A percentile compares a stretch with the other conserved stretches of the same genome.
These are phyloP conservation scores for Aplochiton taeniatus DNA, from an alignment of 2,797 vertebrate species.

Conservation along the genomic window DNA sequence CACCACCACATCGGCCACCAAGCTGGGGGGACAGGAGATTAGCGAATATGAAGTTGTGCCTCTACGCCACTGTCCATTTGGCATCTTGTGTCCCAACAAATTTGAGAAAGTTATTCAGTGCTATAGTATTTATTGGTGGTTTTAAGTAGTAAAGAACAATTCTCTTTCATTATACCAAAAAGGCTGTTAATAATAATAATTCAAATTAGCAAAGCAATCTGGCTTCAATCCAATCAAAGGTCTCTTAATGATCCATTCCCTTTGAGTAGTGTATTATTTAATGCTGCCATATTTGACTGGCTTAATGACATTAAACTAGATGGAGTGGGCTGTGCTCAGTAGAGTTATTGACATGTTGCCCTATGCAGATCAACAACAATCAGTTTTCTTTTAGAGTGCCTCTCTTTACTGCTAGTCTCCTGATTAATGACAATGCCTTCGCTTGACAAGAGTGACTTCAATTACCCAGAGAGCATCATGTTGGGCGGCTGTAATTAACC, in stretches of 20 bases:
- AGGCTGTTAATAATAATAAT: slow-evolving; percentile 43
- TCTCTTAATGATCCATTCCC: slow-evolving; percentile 47
- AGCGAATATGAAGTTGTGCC: neutral
- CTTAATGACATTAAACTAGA: slow-evolving; percentile 58
- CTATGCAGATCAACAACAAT: slow-evolving; percentile 63
- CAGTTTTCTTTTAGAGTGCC: slow-evolving; percentile 43
- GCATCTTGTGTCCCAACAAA: neutral
- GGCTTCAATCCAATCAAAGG: slow-evolving; percentile 48
- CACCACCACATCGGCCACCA: slow-evolving; percentile 88
- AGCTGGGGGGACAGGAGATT: slow-evolving; percentile 62
- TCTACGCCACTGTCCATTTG: no score
- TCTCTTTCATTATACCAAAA: slow-evolving; percentile 46
- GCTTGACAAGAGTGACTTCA: slow-evolving; percentile 40
- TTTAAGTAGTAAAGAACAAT: slow-evolving; percentile 38
- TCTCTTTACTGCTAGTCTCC: slow-evolving; percentile 36
- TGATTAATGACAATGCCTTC: slow-evolving; percentile 61
- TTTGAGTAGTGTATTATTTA: slow-evolving; percentile 46
- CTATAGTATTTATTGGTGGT: slow-evolving; percentile 19
- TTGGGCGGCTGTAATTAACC: slow-evolving; percentile 37
- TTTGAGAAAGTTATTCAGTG: neutral
- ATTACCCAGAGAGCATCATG: slow-evolving; percentile 48
- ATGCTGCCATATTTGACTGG: slow-evolving; percentile 46
- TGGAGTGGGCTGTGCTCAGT: slow-evolving; percentile 44
- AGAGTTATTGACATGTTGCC: slow-evolving; percentile 62
- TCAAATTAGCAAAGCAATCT: slow-evolving; percentile 50